Percentiles rank a stretch among this genome's conserved stretches.
Conservation (phyloP, 1,140 invertebrate genomes). For the Temnothorax nylanderi region DNA sequence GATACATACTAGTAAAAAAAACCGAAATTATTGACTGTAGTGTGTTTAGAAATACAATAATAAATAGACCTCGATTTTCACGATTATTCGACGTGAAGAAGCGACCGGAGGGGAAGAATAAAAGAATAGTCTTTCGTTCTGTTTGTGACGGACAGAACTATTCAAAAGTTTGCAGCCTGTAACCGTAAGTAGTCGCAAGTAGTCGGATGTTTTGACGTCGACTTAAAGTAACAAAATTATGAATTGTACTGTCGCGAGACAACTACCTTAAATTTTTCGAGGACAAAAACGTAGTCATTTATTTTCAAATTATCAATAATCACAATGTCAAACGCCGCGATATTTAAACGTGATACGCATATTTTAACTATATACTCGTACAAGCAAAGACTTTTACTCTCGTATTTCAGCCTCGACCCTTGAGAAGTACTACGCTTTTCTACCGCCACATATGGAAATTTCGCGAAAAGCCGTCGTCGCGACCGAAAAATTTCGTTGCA, state of each 20-base stretch:
- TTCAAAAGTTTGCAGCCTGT: no score
- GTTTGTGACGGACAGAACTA: not conserved
- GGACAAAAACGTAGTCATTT: not conserved
- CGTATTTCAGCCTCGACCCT: not conserved
- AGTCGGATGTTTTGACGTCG: no score
- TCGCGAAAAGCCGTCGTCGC: constrained; percentile 5
- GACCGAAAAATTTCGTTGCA: constrained; percentile 46
- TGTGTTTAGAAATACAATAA: no score
- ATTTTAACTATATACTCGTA: constrained; percentile 25
- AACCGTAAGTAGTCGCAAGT: no score
- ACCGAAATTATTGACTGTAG: no score
- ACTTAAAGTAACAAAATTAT: no score
- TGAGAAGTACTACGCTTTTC: not conserved
- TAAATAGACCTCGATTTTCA: no score
- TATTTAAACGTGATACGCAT: not conserved
- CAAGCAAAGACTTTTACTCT: constrained; percentile 29
- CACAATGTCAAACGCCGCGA: not conserved
- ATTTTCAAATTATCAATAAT: not conserved
- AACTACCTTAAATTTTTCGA: not conserved
- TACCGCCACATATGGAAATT: constrained; percentile 39
- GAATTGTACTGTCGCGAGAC: no score
- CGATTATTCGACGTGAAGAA: no score
- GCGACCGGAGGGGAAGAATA: no score
- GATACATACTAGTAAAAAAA: no score
- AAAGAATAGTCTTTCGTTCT: no score